Base-by-base conservation (phyloP, 2,888 invertebrate genomes). In the Plebejus melissa region DNA sequence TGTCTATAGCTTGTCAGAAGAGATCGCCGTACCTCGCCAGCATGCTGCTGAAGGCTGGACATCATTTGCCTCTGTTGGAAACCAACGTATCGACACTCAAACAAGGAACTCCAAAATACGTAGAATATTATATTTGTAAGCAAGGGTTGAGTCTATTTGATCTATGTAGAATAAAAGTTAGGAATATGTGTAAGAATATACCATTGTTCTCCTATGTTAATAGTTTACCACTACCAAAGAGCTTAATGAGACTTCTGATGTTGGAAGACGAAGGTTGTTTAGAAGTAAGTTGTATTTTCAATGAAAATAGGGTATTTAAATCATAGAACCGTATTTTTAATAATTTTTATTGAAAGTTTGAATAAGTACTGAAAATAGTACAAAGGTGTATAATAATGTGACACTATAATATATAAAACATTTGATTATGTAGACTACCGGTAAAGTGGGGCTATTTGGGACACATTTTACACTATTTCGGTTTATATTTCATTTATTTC, bases 211-310 rank as follows among this genome's bases (percentile, higher is more conserved):
- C 79, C 70, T 91, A 85, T 81, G 82, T 93, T 76, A 78, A 80
- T 60, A 83, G 87, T 77, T 88, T 95, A 78, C 94, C 94, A 76
- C 84, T 96, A 85, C 95, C 95, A 69, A 88, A 86, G 76, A 86
- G 90, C 79, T 87, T 95, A 80, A 94, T 94, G 83, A 88, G 85
- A 79, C 95, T 93, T 86, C 89, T 96, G 76, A 91, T 94, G 87
- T 91, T 95, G 85, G 94, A 95, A 84, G 91, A 94, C 79, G 90
- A 88, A 82, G 84, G 76, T 6, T 76, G 72, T 57, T 16, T 11
- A 36, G 75, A 75, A 38, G 6, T 75, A 54, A 77, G 74, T 74
- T 75, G 70, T 70, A 50, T 38, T 36, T 70, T 46, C 57, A 75
- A 46, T 60, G 13, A 22, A 46, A 76, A 54, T 69, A 69, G 36